Base-by-base conservation (phyloP, 2,113 vertebrate genomes). In the Tenebrosternarchus preto region DNA sequence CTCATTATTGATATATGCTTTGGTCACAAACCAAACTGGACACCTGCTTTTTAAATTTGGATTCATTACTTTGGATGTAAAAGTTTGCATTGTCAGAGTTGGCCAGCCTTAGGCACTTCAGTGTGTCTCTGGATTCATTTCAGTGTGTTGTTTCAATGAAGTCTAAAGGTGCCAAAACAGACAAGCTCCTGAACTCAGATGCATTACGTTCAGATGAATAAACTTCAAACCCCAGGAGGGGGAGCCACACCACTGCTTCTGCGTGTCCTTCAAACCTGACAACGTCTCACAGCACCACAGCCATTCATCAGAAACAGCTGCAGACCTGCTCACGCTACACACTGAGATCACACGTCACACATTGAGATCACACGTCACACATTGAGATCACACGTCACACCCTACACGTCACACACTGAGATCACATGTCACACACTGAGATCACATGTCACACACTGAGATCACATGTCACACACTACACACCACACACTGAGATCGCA, bases 101-200 rank as follows among this genome's bases (percentile, higher is more conserved):
- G 91, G 91, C 90, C 92, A 89, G 92, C 91, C 92, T 93, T 92
- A 92, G 92, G 57, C 90, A 90, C 91, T 88, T 87, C 80, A 88
- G 89, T 84, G 69, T 88, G 78, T 89, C 87, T 74, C 86, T 91
- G 85, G 79, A 86, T 90, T 91, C 84, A 87, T 92, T 88, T 82
- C 80, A 72, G 87, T 80, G 88, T 93, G 89, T 89, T 88, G 84
- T 92, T 92, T 87, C 88, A 92, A 89, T 90, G 86, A 92, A 92
- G 90, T 90, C 90, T 89, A 91, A 93, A 93, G 92, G 92, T 93
- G 93, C 93, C 92, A 93, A 93, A 93, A 92, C 91, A 86, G 86
- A 92, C 89, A 86, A 92, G n/a, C n/a, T 91, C 92, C 92, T 91
- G 84, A 87, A 92, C 91, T 91, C 92, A 91, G 91, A 92, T 91